These are phyloP conservation scores for Zygogramma bicolorata DNA, from an alignment of 2,888 invertebrate species.

Conservation along the genomic window DNA sequence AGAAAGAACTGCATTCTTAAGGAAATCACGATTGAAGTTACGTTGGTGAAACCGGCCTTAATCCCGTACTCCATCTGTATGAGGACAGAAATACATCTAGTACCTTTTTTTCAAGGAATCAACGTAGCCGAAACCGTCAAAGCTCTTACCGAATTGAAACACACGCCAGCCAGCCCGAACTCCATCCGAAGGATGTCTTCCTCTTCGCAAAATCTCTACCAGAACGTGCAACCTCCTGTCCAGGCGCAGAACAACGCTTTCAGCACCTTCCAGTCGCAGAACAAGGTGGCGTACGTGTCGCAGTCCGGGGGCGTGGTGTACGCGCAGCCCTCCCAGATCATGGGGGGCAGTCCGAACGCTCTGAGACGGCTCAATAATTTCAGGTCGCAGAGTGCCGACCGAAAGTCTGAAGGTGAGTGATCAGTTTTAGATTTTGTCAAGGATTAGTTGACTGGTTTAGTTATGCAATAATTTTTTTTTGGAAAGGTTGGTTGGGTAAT, in stretches of 20 bases:
- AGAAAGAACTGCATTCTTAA: too few relatives aligned
- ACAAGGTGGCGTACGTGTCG: slow-evolving; percentile 63
- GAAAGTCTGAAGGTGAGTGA: slow-evolving; percentile 68
- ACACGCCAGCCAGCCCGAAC: slow-evolving; percentile 88
- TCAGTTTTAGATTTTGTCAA: too few relatives aligned
- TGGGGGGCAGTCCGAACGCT: slow-evolving; percentile 68
- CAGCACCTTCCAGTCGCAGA: slow-evolving; percentile 63
- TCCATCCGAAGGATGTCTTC: slow-evolving; percentile 72
- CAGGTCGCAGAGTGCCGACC: slow-evolving; percentile 74
- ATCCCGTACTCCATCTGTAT: too few relatives aligned
- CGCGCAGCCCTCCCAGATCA: slow-evolving; percentile 70
- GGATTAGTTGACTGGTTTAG: too few relatives aligned
- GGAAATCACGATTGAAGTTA: too few relatives aligned
- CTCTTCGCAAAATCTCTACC: slow-evolving; percentile 62
- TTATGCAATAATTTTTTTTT: too few relatives aligned
- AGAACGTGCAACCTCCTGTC: slow-evolving; percentile 47
- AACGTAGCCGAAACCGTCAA: slow-evolving; percentile 90
- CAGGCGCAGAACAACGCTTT: slow-evolving; percentile 55
- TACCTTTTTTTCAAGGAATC: slow-evolving; percentile 61
- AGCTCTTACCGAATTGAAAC: slow-evolving; percentile 85
- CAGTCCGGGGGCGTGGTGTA: slow-evolving; percentile 66
- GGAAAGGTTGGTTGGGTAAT: too few relatives aligned
- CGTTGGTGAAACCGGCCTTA: too few relatives aligned
- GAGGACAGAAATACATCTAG: too few relatives aligned
- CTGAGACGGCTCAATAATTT: slow-evolving; percentile 69